phyloP scores from a whole-genome alignment of 2,797 vertebrate genomes.

The Propithecus deckenii region DNA sequence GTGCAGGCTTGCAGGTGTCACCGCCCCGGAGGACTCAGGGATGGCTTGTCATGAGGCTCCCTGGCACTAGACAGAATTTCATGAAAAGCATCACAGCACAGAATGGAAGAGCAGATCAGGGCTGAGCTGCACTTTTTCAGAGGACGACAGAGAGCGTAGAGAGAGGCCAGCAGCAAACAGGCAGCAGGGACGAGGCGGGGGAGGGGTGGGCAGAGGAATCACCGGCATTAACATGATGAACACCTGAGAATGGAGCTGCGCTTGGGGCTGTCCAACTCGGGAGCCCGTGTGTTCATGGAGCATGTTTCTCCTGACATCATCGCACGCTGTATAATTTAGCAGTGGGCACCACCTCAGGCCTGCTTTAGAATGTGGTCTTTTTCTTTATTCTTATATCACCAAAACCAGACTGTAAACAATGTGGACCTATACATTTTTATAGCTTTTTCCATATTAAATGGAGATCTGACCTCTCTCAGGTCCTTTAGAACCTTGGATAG shows the following conservation, averaged over 20 bases:
- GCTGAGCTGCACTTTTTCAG: background rate
- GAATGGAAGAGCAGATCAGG: no score
- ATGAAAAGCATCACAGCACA: background rate
- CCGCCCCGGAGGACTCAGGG: background rate
- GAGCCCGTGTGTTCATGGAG: no score
- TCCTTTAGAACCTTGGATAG: background rate
- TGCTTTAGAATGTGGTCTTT: background rate
- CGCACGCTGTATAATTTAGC: rapidly evolving
- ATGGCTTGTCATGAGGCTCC: background rate
- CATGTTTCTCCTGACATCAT: background rate
- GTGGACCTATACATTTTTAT: rapidly evolving
- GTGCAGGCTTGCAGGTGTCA: background rate
- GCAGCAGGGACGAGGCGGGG: no score
- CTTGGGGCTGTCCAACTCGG: no score
- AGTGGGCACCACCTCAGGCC: no score
- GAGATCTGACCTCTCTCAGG: background rate
- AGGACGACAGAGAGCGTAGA: no score
- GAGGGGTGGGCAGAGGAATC: no score
- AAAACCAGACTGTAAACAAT: background rate
- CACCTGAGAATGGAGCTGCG: no score
- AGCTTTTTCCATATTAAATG: rapidly evolving
- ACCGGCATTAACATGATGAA: no score
- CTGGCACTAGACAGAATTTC: background rate
- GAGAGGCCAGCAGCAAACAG: no score
- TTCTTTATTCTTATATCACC: background rate